A percentile compares a stretch with the other conserved stretches of the same genome.
These are phyloP conservation scores for cat (Felis catus) DNA, from an alignment of 2,113 vertebrate species.

Conservation along the genomic window F.catus_Fca126_mat1.0 CM031412.1:94901501-94902000, in stretches of 20 bases:
- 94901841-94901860: too few relatives aligned
- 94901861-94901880: too few relatives aligned
- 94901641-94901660: not conserved
- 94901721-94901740: not conserved
- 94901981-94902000: too few relatives aligned
- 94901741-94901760: slow-evolving; percentile 6
- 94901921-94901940: too few relatives aligned
- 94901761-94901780: not conserved
- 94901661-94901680: not conserved
- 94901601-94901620: not conserved
- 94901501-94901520: slow-evolving; percentile 67
- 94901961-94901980: too few relatives aligned
- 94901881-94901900: too few relatives aligned
- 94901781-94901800: not conserved
- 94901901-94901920: too few relatives aligned
- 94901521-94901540: slow-evolving; percentile 64
- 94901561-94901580: slow-evolving; percentile 58
- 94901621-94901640: not conserved
- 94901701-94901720: not conserved
- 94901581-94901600: not conserved
- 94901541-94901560: slow-evolving; percentile 63
- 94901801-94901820: not conserved
- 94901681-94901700: not conserved
- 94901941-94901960: too few relatives aligned
- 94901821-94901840: not conserved